phyloP scores from a whole-genome alignment of 2,888 invertebrate genomes.

The Lucinisca nassula region DNA sequence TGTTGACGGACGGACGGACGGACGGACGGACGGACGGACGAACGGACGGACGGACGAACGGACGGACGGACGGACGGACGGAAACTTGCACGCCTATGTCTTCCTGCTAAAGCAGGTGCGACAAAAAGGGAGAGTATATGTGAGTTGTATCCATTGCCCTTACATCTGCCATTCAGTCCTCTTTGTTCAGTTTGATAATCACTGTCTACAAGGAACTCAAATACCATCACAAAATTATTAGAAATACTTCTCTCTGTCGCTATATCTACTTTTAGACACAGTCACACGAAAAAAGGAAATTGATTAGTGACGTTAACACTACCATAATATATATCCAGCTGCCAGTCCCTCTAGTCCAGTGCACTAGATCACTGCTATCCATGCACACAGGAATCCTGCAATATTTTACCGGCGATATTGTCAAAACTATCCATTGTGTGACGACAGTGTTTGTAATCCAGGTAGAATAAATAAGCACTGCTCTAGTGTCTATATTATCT shows the following conservation, averaged over 20 bases:
- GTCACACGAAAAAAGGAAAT: neutral
- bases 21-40: no score
- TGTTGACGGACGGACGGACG: no score
- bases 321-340: neutral
- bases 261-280: neutral
- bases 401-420: neutral
- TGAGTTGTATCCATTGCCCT: no score
- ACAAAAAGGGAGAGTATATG: no score
- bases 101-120: no score
- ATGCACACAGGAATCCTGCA: neutral
- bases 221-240: neutral
- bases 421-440: neutral
- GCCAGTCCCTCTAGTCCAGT: neutral
- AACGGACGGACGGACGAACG: no score
- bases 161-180: no score
- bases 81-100: no score
- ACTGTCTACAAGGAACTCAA: neutral
- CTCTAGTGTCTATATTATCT: neutral
- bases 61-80: no score
- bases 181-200: no score
- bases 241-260: neutral
- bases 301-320: neutral
- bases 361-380: neutral
- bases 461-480: conserved; percentile 15
- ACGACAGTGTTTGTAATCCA: neutral